phyloP scores from a whole-genome alignment of 2,797 vertebrate genomes.

The Crocidura indochinensis region DNA sequence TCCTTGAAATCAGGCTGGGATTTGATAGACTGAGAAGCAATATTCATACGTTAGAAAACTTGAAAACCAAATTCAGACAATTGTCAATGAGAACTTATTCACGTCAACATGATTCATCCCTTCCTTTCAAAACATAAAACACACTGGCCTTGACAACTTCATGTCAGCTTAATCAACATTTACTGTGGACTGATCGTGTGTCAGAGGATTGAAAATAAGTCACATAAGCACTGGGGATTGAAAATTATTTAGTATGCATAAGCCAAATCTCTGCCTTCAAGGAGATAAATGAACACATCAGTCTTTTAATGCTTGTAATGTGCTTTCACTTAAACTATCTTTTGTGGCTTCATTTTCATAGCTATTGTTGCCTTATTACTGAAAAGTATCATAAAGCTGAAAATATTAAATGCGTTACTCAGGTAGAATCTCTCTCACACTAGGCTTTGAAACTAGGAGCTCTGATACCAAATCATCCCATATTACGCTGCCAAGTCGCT shows the following conservation, averaged over 20 bases:
- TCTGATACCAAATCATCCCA: background rate
- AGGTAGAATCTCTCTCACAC: background rate
- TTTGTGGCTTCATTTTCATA: background rate
- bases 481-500: background rate
- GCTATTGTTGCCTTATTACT: background rate
- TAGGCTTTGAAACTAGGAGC: background rate
- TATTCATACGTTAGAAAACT: background rate
- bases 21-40: background rate
- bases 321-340: background rate
- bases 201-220: slow-evolving; percentile 28
- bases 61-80: background rate
- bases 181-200: background rate
- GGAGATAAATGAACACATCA: background rate
- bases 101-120: background rate
- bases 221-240: background rate
- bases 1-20: background rate
- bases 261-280: slow-evolving; percentile 25
- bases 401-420: background rate
- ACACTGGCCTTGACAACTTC: background rate
- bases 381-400: slow-evolving; percentile 32
- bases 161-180: slow-evolving; percentile 21
- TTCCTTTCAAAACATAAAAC: background rate
- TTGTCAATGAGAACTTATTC: background rate
- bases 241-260: slow-evolving; percentile 31
- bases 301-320: background rate